Conservation (phyloP, 1,140 invertebrate species). For the Atta texana region DNA sequence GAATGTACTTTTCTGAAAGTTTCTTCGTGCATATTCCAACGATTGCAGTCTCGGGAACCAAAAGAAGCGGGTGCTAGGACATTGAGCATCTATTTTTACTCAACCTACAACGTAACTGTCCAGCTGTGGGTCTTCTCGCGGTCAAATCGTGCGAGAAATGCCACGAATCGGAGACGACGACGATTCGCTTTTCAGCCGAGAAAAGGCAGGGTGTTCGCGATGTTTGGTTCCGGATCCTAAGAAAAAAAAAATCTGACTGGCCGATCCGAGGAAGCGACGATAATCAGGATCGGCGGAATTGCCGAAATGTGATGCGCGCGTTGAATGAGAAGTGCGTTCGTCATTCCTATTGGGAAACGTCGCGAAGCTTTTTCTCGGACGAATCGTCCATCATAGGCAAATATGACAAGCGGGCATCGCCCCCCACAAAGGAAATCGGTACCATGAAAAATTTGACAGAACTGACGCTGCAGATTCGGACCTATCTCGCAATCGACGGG, state of each 20-base stretch:
- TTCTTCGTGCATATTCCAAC: conserved; percentile 13
- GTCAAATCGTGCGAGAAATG: conserved; percentile 59
- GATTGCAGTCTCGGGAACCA: conserved; percentile 30
- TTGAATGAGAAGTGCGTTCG: conserved; percentile 82
- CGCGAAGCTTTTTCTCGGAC: conserved; percentile 73
- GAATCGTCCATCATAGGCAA: conserved; percentile 87
- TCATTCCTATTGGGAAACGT: conserved; percentile 79
- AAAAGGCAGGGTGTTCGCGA: conserved; percentile 28
- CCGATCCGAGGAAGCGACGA: conserved; percentile 73
- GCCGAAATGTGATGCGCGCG: conserved; percentile 80
- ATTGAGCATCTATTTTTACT: conserved; percentile 54
- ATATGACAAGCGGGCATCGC: conserved; percentile 86
- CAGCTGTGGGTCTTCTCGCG: conserved; percentile 63
- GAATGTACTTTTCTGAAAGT: neutral
- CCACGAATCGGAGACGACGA: conserved; percentile 32
- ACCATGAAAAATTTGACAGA: conserved; percentile 85
- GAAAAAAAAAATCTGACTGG: conserved; percentile 58
- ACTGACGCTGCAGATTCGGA: conserved; percentile 86
- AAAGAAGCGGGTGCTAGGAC: conserved; percentile 57
- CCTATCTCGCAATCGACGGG: conserved; percentile 75
- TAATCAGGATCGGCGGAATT: conserved; percentile 81
- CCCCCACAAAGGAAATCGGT: conserved; percentile 81
- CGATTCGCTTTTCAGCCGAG: conserved; percentile 61
- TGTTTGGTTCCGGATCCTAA: conserved; percentile 8
- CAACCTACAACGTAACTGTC: conserved; percentile 66